Base-by-base conservation (phyloP, 2,888 invertebrate species). In the Petrolisthes manimaculis region DNA sequence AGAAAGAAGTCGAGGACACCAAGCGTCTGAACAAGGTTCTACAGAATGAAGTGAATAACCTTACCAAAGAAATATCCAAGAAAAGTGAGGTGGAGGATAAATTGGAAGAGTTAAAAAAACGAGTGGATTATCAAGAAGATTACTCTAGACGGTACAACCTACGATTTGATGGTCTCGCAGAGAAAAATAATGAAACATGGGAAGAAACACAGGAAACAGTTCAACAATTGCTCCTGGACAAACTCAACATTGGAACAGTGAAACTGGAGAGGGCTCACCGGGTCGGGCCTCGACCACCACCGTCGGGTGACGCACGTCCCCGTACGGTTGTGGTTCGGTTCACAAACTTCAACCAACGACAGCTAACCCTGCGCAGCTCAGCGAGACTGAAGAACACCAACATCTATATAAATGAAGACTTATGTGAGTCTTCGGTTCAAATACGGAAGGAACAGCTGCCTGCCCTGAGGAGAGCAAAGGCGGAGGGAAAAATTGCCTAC, bases 221-320 rank as follows among this genome's bases (percentile, higher is more conserved):
- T 14, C 71, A 71, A 18, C 71, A 24, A 14, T 4, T 71, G 2
- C 71, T 71, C 71, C 71, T 4, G 24, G 71, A 5, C 18, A 8
- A 71, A 6, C 8, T 71, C 6, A 71, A 24, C 18, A 8, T 14
- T 5, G 71, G 71, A 71, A 18, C 71, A 5, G 14, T 71, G 71
- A 18, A 71, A 18, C 71, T 71, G 8, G 77, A 77, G 37, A 77
- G 77, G 51, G 77, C 77, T 37, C 77, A 77, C 77, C 77, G 12
- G 14, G 77, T 77, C 4, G 71, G 71, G 6, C 18, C 18, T 71
- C 71, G 71, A 5, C 8, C 6, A 6, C n/a, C 21, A n/a, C 18
- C 18, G 5, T n/a, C n/a, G 0, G 71, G 18, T 5, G 8, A 21
- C 6, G n/a, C 71, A 21, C 71, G 71, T 14, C 71, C 71, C 18